Conservation (phyloP, 35 echinoderm and acorn worm genomes). For the Lytechinus pictus region DNA sequence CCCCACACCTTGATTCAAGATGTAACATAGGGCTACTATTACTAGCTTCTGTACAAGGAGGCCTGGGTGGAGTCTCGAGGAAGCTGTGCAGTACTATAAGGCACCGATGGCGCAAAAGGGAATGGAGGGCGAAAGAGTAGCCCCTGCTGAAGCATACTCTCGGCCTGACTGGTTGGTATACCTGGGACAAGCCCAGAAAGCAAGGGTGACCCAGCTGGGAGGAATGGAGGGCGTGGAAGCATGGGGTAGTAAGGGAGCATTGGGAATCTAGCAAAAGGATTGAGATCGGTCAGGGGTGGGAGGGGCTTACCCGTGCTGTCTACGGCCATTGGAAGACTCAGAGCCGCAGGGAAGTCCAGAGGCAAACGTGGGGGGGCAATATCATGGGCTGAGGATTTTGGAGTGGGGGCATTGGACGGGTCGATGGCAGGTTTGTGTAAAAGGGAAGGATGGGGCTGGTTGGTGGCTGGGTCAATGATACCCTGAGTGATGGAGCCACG, state of each 20-base stretch:
- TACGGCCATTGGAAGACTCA: conserved; percentile 51
- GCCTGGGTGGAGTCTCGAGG: background rate
- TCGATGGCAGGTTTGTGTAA: background rate
- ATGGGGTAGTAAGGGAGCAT: conserved; percentile 64
- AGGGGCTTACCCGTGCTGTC: conserved; percentile 53
- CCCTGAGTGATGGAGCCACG: conserved; percentile 85
- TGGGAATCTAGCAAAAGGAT: conserved; percentile 23
- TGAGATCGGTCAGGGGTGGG: conserved; percentile 14
- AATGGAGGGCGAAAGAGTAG: conserved; percentile 66
- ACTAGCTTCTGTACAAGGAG: conserved; percentile 31
- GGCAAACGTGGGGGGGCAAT: conserved; percentile 4
- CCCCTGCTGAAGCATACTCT: conserved; percentile 60
- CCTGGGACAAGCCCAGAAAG: conserved; percentile 64
- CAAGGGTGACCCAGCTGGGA: conserved; percentile 64
- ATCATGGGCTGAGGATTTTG: background rate
- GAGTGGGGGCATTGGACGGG: conserved; percentile 23
- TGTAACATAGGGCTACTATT: background rate
- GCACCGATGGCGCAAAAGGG: conserved; percentile 42
- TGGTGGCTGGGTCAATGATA: conserved; percentile 59
- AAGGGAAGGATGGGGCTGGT: conserved; percentile 4
- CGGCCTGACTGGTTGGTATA: conserved; percentile 56
- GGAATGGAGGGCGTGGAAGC: conserved; percentile 62
- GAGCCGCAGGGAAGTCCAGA: conserved; percentile 46
- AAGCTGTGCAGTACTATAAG: conserved; percentile 14
- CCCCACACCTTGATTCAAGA: background rate